Base-by-base conservation (phyloP, 2,888 invertebrate species). In the Dolichomitus sp. region DNA sequence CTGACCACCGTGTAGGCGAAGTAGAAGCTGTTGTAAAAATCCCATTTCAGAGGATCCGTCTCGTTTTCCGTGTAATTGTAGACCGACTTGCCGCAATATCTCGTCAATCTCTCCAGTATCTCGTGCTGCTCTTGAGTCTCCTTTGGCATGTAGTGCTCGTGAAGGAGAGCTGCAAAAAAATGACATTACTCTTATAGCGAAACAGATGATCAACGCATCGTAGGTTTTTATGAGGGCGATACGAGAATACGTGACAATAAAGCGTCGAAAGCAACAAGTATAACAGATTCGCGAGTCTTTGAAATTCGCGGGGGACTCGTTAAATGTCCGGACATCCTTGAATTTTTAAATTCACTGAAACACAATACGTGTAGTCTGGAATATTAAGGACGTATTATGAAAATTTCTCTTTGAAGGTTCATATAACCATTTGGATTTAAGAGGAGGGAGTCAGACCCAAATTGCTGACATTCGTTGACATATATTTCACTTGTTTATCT, bases 1-100 rank as follows among this genome's bases (percentile, higher is more conserved):
- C 98, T 98, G 91, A 98, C 97, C 69, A 98, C 98, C 17, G 98
- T 98, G 89, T 98, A 97, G 4, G 98, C 97, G 93, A 98, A 98
- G 94, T 98, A 98, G 91, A 98, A 96, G 0, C 98, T 97, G 94
- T 98, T 98, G 93, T 98, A 98, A 93, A 97, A 98, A 90, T 97
- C 97, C 98, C 98, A 98, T 90, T 95, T 96, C 80, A 95, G 95
- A 0, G 95, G 95, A 45, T 96, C 96, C 9, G 94, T 94, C 72
- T 96, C 95, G 82, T 95, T 95, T 0, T 95, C 95, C 1, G 95
- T 95, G 89, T 96, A 95, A 81, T 94, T 93, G 90, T 95, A 95
- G 89, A 97, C 95, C 0, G 97, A 95, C 88, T 97, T 97, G 37
- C 96, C 97, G 90, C 97, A 98, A 91, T 97, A 97, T 9, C 95